Evolutionary conservation across 2,888 invertebrate genomes (phyloP), one percentile per base, ranked within the genome.

Genomic region (Polyommatus iphigenia): DNA sequence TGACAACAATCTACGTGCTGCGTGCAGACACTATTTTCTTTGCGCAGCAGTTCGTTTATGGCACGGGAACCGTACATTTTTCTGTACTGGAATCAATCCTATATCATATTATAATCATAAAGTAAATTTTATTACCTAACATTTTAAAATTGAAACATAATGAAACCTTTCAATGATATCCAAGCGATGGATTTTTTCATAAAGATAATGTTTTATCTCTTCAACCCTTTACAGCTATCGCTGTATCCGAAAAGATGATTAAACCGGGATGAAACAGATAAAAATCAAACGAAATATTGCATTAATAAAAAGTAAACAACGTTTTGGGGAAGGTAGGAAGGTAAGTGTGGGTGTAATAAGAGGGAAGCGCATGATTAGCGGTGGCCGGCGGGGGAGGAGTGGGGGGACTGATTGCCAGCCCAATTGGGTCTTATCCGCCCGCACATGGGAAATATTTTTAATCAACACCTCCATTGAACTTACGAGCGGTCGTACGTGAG

Each of bases 401-500:
- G 85, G 88, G 86, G 89, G 86, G 89, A 91, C 90, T 93, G 93
- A 94, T 93, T 94, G 94, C 93, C 88, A 87, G 92, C 91, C 93
- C 94, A 94, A 94, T 94, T 94, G 94, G 92, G 93, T 93, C 92
- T 93, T 93, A 92, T 91, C 93, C 93, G 90, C 92, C 91, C 94
- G 92, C 94, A 92, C 93, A 94, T 94, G 94, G 94, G 94, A 94
- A 94, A 94, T 94, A 94, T 94, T 94, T 94, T 94, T 94, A 94
- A 94, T 94, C 94, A 94, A 94, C 94, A 94, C 94, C 94, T 94
- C 94, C 94, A 94, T 94, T 94, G 93, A 94, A 94, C 94, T 94
- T 94, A 94, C 94, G 94, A 94, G 94, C 92, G 92, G 91, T 90
- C 90, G 93, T 93, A 93, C 93, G 94, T 93, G 94, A 92, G 93